Evolutionary conservation across 2,113 vertebrate genomes (phyloP).

Genomic region (Rhinoderma darwinii): DNA sequence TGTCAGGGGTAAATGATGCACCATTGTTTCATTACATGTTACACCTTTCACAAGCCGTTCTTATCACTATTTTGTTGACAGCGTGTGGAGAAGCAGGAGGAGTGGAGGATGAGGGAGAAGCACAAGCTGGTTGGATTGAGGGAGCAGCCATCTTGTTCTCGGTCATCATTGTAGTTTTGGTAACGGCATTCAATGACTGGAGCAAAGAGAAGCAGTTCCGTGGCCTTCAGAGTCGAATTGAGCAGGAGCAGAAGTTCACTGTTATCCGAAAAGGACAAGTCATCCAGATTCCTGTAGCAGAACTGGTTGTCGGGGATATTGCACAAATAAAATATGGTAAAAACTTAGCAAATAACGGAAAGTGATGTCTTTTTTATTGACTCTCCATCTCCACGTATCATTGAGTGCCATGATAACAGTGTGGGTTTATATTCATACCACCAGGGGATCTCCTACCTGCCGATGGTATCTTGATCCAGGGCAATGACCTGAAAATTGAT

Average conservation of each 20-base stretch:
- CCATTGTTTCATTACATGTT: too few species aligned
- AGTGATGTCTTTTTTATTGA: not conserved
- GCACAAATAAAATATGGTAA: slow-evolving; percentile 97
- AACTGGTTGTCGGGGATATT: slow-evolving; percentile 93
- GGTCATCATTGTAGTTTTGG: slow-evolving; percentile 92
- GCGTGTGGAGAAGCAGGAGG: slow-evolving; percentile 78
- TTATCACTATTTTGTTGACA: slow-evolving; percentile 54
- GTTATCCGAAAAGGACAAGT: slow-evolving; percentile 95
- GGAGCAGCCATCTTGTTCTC: slow-evolving; percentile 95
- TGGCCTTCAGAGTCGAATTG: slow-evolving; percentile 94
- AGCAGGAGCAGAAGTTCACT: slow-evolving; percentile 95
- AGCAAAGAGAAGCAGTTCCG: slow-evolving; percentile 98
- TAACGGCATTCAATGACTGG: slow-evolving; percentile 98
- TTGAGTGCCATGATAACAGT: not conserved
- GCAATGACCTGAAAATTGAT: slow-evolving; percentile 96
- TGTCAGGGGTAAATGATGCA: too few species aligned
- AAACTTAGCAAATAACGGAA: not conserved
- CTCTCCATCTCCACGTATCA: not conserved
- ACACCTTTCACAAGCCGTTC: too few species aligned
- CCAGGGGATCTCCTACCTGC: slow-evolving; percentile 93
- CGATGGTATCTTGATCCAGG: slow-evolving; percentile 94
- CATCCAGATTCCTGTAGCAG: slow-evolving; percentile 93
- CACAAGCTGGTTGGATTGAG: slow-evolving; percentile 95
- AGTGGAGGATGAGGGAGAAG: slow-evolving; percentile 86
- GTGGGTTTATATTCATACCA: not conserved